Conservation (phyloP, 2,113 vertebrate species). For the Aegypius monachus region DNA sequence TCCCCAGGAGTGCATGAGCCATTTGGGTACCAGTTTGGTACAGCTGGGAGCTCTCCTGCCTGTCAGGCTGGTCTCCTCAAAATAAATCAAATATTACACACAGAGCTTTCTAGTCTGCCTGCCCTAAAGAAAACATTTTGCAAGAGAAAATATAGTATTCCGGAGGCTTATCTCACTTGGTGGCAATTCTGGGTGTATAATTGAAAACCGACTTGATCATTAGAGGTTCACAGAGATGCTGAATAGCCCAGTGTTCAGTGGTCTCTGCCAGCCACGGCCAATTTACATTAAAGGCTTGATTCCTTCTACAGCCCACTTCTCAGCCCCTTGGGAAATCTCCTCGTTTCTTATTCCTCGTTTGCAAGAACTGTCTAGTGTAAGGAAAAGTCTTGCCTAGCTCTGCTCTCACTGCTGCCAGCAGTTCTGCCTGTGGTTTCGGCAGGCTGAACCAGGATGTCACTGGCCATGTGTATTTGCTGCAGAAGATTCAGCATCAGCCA, state of each 20-base stretch:
- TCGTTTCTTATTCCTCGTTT: not conserved
- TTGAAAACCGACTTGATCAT: constrained; percentile 50
- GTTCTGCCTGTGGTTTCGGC: not conserved
- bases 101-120: not conserved
- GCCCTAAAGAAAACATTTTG: constrained; percentile 36
- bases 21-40: not conserved
- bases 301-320: constrained; percentile 44
- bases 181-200: constrained; percentile 49
- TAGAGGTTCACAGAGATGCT: constrained; percentile 54
- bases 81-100: not conserved
- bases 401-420: not conserved
- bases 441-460: not conserved
- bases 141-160: constrained; percentile 48
- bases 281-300: constrained; percentile 60
- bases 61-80: not conserved
- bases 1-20: not conserved
- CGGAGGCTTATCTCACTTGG: constrained; percentile 52
- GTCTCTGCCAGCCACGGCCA: constrained; percentile 39
- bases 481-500: not conserved
- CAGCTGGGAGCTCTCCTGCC: not conserved
- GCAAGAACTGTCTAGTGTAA: not conserved
- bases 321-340: constrained; percentile 49
- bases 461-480: not conserved
- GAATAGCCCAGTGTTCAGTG: constrained; percentile 51
- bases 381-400: not conserved